These are phyloP conservation scores for Mus minutoides DNA, from an alignment of 2,797 vertebrate species.

Conservation along the genomic window DNA sequence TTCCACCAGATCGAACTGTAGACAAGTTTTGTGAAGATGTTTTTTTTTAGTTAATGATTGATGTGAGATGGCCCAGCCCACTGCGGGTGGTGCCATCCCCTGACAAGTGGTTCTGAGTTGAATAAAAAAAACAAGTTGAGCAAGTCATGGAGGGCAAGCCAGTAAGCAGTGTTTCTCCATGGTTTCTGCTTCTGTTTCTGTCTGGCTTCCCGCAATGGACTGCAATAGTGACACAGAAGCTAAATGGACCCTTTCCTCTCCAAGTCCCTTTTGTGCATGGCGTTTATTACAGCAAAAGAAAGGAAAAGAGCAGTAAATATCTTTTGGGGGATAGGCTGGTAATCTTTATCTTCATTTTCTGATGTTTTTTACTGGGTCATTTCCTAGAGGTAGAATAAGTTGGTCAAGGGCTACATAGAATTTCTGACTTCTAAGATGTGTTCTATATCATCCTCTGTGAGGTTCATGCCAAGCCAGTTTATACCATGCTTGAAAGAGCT, in stretches of 20 bases:
- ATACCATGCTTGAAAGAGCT: background rate
- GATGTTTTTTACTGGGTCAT: constrained; percentile 5
- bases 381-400: background rate
- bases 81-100: background rate
- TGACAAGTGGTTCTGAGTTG: background rate
- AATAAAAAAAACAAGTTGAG: background rate
- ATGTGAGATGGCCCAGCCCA: background rate
- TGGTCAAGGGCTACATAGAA: background rate
- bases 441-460: background rate
- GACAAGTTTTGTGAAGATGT: background rate
- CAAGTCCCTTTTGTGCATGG: background rate
- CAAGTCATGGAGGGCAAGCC: background rate
- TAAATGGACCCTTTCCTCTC: background rate
- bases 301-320: background rate
- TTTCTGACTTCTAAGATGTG: constrained; percentile 17
- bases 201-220: background rate
- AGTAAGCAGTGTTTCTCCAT: background rate
- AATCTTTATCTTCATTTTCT: constrained; percentile 46
- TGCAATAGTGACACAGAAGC: background rate
- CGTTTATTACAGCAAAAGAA: background rate
- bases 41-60: background rate
- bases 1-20: background rate
- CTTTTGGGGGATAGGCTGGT: background rate
- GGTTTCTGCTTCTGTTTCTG: background rate
- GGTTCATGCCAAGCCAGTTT: background rate